Base-by-base conservation (phyloP, 1,140 invertebrate genomes). In the Reticulitermes speratus region DNA sequence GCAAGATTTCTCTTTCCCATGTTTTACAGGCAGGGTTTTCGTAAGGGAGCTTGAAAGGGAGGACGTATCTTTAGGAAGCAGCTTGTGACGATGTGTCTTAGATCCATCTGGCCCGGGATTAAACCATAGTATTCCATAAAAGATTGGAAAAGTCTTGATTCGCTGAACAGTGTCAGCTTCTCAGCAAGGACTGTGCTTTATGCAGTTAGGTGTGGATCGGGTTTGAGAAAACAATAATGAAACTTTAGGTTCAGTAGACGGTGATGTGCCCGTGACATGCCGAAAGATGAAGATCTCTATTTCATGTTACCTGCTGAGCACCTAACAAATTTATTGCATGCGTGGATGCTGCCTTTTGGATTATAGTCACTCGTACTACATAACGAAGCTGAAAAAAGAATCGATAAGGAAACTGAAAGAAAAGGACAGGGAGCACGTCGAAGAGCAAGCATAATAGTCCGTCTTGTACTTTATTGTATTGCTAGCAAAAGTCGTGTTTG, bases 401-500 rank as follows among this genome's bases (percentile, higher is more conserved):
- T 75, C 5, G n/a, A 75, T 25, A 75, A 75, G 65, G 14, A 8
- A 75, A 75, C 65, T 30, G 30, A 5, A 55, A 75, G 65, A 21
- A 19, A 8, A 75, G 65, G 25, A 75, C 0, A 30, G n/a, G n/a
- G 7, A 30, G 65, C 25, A 75, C 25, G 2, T 30, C n/a, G 65
- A 75, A 16, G 25, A 14, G 3, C 65, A 30, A 25, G 83, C n/a
- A 84, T 84, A 44, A 84, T 44, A 84, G 83, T 84, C 44, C 44
- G 7, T 84, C 6, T 52, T 52, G 83, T 84, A 84, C 44, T 84
- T 84, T 45, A 84, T 44, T 84, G 8, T 84, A 84, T 44, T 84
- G 48, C 83, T 84, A 44, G 83, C 83, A 44, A 25, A 83, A 84
- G 83, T 84, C 83, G 83, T 84, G 83, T 84, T 32, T 32, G 83